Evolutionary conservation across 2,113 vertebrate genomes (phyloP).

Genomic region (Rana temporaria): DNA sequence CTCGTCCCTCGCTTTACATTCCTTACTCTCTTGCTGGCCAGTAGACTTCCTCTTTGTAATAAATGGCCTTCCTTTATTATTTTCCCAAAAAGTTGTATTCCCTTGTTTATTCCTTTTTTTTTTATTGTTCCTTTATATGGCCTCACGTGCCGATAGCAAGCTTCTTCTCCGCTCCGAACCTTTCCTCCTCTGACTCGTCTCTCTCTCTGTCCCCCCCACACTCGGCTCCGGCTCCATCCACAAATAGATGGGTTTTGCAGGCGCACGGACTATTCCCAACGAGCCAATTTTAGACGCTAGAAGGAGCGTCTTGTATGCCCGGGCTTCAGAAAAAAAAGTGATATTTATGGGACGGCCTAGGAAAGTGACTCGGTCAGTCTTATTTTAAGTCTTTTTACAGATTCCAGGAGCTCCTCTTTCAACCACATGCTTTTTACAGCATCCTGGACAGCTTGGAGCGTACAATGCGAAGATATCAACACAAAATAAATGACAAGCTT

Average conservation of each 20-base stretch:
- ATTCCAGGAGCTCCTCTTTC: not conserved
- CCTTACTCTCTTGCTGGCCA: not conserved
- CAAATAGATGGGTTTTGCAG: constrained; percentile 64
- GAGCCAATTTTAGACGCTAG: constrained; percentile 39
- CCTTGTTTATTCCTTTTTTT: not conserved
- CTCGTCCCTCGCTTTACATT: not conserved
- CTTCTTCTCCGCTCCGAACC: not conserved
- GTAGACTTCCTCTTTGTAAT: too few relatives aligned
- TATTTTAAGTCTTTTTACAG: constrained; percentile 40
- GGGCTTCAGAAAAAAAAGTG: constrained; percentile 46
- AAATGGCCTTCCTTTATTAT: too few relatives aligned
- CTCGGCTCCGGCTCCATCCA: not conserved
- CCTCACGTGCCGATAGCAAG: not conserved
- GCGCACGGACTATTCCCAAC: not conserved
- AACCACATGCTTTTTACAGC: not conserved
- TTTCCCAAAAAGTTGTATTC: not conserved
- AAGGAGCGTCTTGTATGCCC: not conserved
- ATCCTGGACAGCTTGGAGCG: not conserved
- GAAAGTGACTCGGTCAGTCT: constrained; percentile 12
- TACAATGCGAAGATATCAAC: too few relatives aligned
- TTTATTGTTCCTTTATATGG: not conserved
- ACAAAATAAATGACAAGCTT: too few relatives aligned
- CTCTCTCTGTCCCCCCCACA: not conserved
- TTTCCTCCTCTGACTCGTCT: not conserved
- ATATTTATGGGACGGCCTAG: constrained; percentile 40